These are phyloP conservation scores for Meda fulgida DNA, from an alignment of 2,797 vertebrate species.

Conservation along the genomic window DNA sequence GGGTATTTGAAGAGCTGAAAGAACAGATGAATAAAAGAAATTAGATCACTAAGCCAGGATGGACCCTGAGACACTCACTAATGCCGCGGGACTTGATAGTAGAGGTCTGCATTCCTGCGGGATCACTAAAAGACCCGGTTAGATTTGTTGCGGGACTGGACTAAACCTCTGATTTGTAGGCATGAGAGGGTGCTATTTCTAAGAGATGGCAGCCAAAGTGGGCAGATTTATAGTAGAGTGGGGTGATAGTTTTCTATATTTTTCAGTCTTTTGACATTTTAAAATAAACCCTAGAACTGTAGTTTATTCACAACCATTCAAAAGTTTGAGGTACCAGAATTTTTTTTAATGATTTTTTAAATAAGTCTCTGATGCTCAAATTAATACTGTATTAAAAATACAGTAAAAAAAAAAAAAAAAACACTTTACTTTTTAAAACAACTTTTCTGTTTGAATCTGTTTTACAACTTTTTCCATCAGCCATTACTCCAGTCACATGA, in stretches of 20 bases:
- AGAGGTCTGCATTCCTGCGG: background rate
- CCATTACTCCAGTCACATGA: background rate
- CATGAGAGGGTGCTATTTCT: conserved; percentile 7
- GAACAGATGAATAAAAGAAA: background rate
- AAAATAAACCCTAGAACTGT: background rate
- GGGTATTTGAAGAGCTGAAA: conserved; percentile 93
- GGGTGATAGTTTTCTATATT: background rate
- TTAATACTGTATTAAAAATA: background rate
- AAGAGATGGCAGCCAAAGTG: background rate
- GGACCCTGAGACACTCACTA: background rate
- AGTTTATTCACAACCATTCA: background rate
- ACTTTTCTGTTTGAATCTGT: background rate
- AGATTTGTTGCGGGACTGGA: background rate
- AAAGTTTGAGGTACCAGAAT: background rate
- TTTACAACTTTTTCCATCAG: background rate
- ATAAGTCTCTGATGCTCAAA: background rate
- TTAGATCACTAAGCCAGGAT: background rate
- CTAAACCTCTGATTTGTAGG: conserved; percentile 22
- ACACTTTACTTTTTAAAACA: background rate
- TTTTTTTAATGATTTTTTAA: background rate
- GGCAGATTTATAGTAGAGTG: background rate
- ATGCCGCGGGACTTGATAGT: background rate
- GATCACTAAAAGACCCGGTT: background rate
- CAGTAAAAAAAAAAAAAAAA: too few species aligned
- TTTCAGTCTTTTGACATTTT: background rate